phyloP scores from a whole-genome alignment of 1,140 invertebrate genomes.

The Pogonomyrmex californicus region DNA sequence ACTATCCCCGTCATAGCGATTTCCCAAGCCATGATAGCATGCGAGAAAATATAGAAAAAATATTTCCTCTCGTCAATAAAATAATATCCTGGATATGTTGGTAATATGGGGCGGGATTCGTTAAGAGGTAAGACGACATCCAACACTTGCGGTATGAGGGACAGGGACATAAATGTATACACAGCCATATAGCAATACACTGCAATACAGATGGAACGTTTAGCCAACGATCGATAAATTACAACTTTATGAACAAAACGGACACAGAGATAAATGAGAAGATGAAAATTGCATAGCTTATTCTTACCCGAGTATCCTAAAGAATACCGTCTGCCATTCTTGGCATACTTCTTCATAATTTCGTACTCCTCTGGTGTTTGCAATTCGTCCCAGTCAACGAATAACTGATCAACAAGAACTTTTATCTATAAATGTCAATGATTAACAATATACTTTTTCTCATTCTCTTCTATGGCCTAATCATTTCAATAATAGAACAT shows the following conservation, averaged over 20 bases:
- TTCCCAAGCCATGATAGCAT: not conserved
- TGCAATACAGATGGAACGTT: not conserved
- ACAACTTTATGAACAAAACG: not conserved
- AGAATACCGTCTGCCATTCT: conserved; percentile 24
- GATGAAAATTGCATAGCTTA: not conserved
- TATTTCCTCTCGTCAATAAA: conserved; percentile 51
- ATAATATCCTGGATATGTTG: conserved; percentile 32
- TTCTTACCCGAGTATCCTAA: conserved; percentile 42
- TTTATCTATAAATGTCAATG: conserved; percentile 24
- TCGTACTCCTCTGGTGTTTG: conserved; percentile 40
- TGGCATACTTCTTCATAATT: conserved; percentile 43
- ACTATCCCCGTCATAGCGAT: conserved; percentile 25
- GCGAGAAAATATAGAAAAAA: conserved; percentile 39
- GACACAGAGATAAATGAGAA: not conserved
- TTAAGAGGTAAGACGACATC: conserved; percentile 53
- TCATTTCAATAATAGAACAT: not conserved
- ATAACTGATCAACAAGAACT: conserved; percentile 39
- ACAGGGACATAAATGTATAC: not conserved
- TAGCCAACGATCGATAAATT: not conserved
- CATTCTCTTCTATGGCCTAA: not conserved
- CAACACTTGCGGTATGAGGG: conserved; percentile 37
- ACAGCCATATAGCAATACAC: conserved; percentile 20
- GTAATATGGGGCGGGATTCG: conserved; percentile 28
- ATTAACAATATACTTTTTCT: not conserved
- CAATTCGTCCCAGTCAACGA: conserved; percentile 38